A percentile compares a stretch with the other conserved stretches of the same genome.
Evolutionary conservation across 2,888 invertebrate genomes (phyloP).

Genomic region (Agriopis marginaria): DNA sequence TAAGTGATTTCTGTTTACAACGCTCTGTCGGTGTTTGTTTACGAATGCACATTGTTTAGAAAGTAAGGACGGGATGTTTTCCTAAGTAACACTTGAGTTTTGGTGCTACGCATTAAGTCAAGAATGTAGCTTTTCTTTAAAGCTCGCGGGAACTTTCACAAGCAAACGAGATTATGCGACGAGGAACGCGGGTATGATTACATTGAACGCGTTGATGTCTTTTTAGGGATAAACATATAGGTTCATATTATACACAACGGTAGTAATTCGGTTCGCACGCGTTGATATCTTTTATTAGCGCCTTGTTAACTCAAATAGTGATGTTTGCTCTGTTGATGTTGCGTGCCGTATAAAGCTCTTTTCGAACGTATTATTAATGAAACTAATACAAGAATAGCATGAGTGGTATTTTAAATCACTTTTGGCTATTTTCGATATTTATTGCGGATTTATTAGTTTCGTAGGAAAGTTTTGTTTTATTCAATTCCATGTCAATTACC

Average conservation of each 20-base stretch:
- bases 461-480: too few species aligned
- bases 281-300: constrained; percentile 38
- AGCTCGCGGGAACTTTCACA: constrained; percentile 16
- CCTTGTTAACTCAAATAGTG: constrained; percentile 18
- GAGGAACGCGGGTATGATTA: constrained; percentile 5
- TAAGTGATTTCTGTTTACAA: constrained; percentile 67
- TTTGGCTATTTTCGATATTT: too few species aligned
- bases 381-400: not conserved
- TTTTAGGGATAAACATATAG: constrained; percentile 9
- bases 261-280: constrained; percentile 26
- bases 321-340: constrained; percentile 25
- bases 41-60: constrained; percentile 39
- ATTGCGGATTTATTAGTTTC: too few species aligned
- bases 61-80: constrained; percentile 20
- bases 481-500: too few species aligned
- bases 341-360: not conserved
- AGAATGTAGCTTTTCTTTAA: constrained; percentile 14
- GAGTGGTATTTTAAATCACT: too few species aligned
- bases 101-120: not conserved
- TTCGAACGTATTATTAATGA: not conserved
- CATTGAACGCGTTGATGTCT: constrained; percentile 23
- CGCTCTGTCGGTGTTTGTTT: constrained; percentile 37
- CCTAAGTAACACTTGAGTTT: constrained; percentile 1
- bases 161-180: not conserved
- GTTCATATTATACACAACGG: not conserved